Percentiles rank a stretch among this genome's conserved stretches.
Conservation (phyloP, 2,888 invertebrate species). For the Cerceris rybyensis region DNA sequence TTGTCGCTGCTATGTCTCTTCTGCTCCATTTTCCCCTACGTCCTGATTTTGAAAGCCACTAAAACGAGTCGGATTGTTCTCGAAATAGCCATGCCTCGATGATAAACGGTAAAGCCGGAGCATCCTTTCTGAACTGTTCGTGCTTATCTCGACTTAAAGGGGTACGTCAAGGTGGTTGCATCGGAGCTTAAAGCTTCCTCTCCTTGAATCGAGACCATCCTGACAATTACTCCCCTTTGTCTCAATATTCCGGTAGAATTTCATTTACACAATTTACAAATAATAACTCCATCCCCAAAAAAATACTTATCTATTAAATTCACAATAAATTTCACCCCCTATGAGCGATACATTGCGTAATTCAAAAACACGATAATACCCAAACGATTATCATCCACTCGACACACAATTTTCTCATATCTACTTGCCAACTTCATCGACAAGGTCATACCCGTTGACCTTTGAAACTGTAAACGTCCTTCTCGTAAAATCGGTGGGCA, state of each 20-base stretch:
- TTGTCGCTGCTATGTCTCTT: conserved; percentile 29
- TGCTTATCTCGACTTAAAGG: conserved; percentile 56
- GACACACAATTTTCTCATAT: no score
- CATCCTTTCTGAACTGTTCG: conserved; percentile 36
- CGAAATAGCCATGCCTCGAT: conserved; percentile 54
- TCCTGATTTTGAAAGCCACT: conserved; percentile 52
- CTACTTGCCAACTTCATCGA: neutral
- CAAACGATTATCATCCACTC: no score
- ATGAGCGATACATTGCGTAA: no score
- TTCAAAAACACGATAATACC: no score
- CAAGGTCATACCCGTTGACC: conserved; percentile 32
- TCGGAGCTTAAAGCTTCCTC: conserved; percentile 37
- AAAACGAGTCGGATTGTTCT: conserved; percentile 53
- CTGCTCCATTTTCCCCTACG: conserved; percentile 25
- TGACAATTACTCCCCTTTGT: no score
- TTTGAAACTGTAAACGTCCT: conserved; percentile 9
- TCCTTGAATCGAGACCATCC: neutral
- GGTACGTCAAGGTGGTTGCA: conserved; percentile 31
- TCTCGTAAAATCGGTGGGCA: neutral
- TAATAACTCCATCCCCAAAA: no score
- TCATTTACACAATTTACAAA: no score
- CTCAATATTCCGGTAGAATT: no score
- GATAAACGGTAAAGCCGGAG: conserved; percentile 46
- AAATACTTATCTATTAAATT: no score
- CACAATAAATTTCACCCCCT: no score